Base-by-base conservation (phyloP, 2,113 vertebrate genomes). In the Castor canadensis region DNA sequence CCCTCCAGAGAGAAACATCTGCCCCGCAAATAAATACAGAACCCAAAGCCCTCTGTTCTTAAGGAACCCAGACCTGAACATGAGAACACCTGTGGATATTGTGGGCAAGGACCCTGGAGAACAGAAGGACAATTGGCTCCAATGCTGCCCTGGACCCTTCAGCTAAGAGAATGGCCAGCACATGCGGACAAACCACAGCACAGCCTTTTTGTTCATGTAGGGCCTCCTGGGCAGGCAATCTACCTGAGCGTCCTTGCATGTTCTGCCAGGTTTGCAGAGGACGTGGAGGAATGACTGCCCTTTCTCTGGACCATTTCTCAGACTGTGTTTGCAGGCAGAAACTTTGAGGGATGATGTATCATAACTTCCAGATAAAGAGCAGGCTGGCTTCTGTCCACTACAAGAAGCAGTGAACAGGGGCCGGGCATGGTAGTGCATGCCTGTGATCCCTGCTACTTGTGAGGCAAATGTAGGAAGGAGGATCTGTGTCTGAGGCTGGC, bases 241-340 rank as follows among this genome's bases (percentile, higher is more conserved):
- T 52, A 10, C 52, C 52, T 10, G 15, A 64, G 62, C 26, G 45
- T 26, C 19, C 58, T n/a, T 1, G 0, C 20, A 2, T 0, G 5
- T 19, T 22, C 64, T 8, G 35, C 20, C 56, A 58, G 38, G 66
- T 30, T 35, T 19, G 1, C 10, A 0, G 19, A 26, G 32, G 30
- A 35, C 0, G 1, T 35, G 7, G 32, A 73, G 20, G 32, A 2
- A 38, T 4, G 32, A 16, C 0, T 1, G n/a, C 16, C 19, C 58
- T 40, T 10, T 32, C 32, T 67, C 24, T 2, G 6, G 52, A 54
- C n/a, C 69, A 2, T 19, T 52, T 38, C 62, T 62, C 24, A 19
- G 69, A 24, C 12, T 6, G 4, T 38, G 47, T n/a, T 69, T 30
- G 24, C 12, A 58, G 62, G 2, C 3, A 49, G 58, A 32, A 15